A percentile compares a stretch with the other conserved stretches of the same genome.
phyloP scores from a whole-genome alignment of 2,888 invertebrate species.

The Mycalesis mineus region DNA sequence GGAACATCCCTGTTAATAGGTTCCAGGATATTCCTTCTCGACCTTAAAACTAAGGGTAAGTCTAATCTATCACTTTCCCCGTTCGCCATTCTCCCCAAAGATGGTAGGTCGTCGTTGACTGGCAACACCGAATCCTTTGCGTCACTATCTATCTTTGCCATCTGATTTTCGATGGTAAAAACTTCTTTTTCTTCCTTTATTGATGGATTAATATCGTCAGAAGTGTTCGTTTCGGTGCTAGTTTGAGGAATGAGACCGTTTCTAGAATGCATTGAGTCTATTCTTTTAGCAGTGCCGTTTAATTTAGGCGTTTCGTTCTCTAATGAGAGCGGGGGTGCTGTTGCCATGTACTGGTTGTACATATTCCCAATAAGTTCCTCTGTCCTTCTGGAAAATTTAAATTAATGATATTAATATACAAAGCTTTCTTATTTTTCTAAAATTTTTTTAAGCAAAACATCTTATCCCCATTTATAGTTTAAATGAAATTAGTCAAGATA shows the following conservation, averaged over 20 bases:
- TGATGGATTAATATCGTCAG: constrained; percentile 62
- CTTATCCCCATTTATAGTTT: too few species aligned
- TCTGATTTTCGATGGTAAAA: constrained; percentile 62
- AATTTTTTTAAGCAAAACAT: too few species aligned
- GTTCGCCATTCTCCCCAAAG: constrained; percentile 31
- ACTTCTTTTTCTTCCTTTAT: constrained; percentile 49
- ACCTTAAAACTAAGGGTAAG: constrained; percentile 54
- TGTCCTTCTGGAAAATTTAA: constrained; percentile 66
- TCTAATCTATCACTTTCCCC: constrained; percentile 37
- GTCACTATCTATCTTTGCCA: constrained; percentile 50
- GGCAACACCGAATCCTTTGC: constrained; percentile 40
- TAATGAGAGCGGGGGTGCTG: constrained; percentile 59
- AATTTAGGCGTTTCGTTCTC: constrained; percentile 53
- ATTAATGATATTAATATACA: too few species aligned
- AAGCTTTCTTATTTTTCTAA: too few species aligned
- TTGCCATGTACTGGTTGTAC: constrained; percentile 73
- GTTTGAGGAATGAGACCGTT: constrained; percentile 51
- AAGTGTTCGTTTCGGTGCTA: constrained; percentile 65
- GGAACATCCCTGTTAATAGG: constrained; percentile 64
- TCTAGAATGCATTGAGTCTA: constrained; percentile 47
- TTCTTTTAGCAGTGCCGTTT: constrained; percentile 48
- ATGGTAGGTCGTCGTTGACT: constrained; percentile 29
- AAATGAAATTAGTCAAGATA: too few species aligned
- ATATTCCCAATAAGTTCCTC: constrained; percentile 80
- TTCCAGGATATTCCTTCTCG: constrained; percentile 63